These are phyloP conservation scores for Leptinotarsa texana DNA, from an alignment of 1,140 invertebrate species.

Conservation along the genomic window DNA sequence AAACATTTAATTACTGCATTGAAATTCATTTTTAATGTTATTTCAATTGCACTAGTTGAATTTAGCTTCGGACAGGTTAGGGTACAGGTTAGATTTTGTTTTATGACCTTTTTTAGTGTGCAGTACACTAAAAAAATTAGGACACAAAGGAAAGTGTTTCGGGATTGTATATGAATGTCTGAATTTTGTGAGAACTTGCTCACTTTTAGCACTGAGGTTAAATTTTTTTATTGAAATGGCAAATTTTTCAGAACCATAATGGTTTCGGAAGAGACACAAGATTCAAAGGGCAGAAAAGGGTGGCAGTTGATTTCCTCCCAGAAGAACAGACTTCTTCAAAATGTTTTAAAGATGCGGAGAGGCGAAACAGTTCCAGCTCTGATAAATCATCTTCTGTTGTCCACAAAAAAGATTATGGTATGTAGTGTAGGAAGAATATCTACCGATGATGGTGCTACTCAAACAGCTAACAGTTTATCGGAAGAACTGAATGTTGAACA, in stretches of 20 bases:
- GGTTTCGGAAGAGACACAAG: constrained; percentile 37
- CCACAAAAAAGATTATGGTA: constrained; percentile 21
- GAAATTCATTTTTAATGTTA: no score
- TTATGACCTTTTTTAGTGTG: no score
- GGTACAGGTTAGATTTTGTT: no score
- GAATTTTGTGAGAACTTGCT: no score
- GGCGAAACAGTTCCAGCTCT: constrained; percentile 23
- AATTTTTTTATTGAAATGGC: background rate
- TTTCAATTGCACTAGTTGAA: no score
- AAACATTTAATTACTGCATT: no score
- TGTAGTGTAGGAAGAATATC: background rate
- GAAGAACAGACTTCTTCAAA: background rate
- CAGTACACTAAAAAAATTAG: background rate
- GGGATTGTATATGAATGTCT: no score
- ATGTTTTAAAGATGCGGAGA: constrained; percentile 3
- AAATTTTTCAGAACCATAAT: constrained; percentile 26
- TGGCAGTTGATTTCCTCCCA: constrained; percentile 39
- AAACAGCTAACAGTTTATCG: no score
- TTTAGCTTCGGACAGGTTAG: no score
- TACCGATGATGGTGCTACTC: no score
- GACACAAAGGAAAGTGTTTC: background rate
- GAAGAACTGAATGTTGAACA: no score
- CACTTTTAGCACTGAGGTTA: no score
- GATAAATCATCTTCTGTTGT: constrained; percentile 22
- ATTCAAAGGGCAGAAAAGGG: constrained; percentile 45